Evolutionary conservation across 1,140 invertebrate genomes (phyloP), one percentile per base, ranked within the genome.

Genomic region (Drosophila pandora): DNA sequence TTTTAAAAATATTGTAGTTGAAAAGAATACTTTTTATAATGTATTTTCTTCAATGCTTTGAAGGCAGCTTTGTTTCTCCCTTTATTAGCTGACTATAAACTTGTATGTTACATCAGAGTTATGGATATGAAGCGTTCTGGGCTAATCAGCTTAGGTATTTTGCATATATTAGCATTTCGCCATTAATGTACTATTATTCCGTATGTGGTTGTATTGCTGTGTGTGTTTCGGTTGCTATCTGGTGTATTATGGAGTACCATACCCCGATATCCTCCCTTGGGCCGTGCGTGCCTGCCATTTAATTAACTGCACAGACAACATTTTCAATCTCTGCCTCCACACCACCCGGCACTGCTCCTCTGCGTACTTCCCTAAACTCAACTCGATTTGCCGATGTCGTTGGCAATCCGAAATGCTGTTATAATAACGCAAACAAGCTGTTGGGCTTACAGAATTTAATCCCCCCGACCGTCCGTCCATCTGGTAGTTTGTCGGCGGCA

Each of bases 381-480:
- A 34, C 56, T 43, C 55, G 52, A 37, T 47, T 70, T 49, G 47
- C 28, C 57, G 43, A 61, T 68, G 61, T 45, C 57, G 34, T 32
- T 59, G 65, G 62, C 52, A 76, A 60, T 76, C 63, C 72, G 21
- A 76, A 77, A 68, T 83, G 79, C 45, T 78, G 56, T 83, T 78
- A 75, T 83, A 83, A 82, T 82, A 74, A 54, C 45, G 49, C 60
- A 79, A 78, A 75, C 79, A 82, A 82, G 79, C 64, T 74, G 74
- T 62, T 69, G 41, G 70, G 49, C 59, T 62, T 78, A 78, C 59
- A 70, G 47, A 49, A 52, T 82, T 58, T 75, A 82, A 83, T 78
- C 64, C 72, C 60, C 47, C 34, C 34, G 10, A 37, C 34, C 34
- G 10, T n/a, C n/a, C 58, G 45, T 70, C 57, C 57, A 54, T 49